Percentiles rank a stretch among this genome's conserved stretches.
Evolutionary conservation across 2,797 vertebrate genomes (phyloP).

Genomic region (Tangara arthus): DNA sequence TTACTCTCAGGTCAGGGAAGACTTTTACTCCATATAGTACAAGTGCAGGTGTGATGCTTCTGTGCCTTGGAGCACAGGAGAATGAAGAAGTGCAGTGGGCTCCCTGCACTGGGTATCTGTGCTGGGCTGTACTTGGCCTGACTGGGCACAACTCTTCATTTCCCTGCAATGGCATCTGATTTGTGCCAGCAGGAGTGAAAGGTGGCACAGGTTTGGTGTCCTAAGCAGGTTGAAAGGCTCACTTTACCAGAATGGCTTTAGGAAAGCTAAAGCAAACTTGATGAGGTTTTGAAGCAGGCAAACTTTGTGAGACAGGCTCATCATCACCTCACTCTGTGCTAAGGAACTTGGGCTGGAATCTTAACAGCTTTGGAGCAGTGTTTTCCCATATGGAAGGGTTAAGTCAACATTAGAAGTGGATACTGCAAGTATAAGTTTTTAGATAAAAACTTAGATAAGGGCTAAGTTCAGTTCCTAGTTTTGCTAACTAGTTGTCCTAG

Average conservation of each 20-base stretch:
- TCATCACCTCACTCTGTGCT: neutral
- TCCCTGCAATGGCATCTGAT: neutral
- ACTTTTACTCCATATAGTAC: neutral
- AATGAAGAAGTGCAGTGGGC: neutral
- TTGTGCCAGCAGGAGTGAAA: neutral
- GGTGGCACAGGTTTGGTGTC: neutral
- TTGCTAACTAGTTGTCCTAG: neutral
- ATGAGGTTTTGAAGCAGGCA: neutral
- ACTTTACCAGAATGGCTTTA: neutral
- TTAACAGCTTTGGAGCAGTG: neutral
- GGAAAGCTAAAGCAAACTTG: neutral
- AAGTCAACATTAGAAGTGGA: neutral
- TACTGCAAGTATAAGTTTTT: neutral
- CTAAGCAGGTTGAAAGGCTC: neutral
- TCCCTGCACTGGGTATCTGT: neutral
- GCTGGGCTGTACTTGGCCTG: neutral
- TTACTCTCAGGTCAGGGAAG: neutral
- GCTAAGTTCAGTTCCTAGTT: neutral
- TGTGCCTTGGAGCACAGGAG: accelerated
- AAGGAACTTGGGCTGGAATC: neutral
- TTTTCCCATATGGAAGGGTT: neutral
- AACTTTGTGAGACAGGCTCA: neutral
- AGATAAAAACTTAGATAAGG: neutral
- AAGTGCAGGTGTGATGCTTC: neutral
- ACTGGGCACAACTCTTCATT: neutral